Conservation (phyloP, 2,797 vertebrate genomes). For the Zenarchopterus dispar region DNA sequence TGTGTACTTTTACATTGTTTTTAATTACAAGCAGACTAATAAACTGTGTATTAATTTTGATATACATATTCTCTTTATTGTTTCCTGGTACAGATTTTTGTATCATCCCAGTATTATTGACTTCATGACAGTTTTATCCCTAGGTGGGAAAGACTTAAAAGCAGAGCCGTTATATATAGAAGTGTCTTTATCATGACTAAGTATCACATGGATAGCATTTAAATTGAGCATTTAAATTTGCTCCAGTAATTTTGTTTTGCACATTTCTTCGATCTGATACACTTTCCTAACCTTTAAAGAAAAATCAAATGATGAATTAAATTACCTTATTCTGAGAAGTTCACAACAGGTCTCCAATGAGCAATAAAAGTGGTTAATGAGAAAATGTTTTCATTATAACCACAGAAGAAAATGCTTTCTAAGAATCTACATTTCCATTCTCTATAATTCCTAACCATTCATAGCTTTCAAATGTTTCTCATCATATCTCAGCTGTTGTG, state of each 20-base stretch:
- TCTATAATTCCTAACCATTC: neutral
- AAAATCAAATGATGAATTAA: too few species aligned
- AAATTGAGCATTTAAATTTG: neutral
- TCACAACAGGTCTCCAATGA: too few species aligned
- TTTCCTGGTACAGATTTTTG: conserved; percentile 11
- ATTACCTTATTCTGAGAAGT: too few species aligned
- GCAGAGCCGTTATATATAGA: too few species aligned
- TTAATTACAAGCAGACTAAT: conserved; percentile 52
- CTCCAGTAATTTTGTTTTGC: neutral
- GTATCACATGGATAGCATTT: too few species aligned
- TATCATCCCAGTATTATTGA: conserved; percentile 2
- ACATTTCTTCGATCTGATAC: neutral
- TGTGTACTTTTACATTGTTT: conserved; percentile 33
- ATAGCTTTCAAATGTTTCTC: neutral
- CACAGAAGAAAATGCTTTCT: neutral
- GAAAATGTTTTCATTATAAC: too few species aligned
- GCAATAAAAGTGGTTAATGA: too few species aligned
- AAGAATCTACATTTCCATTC: neutral
- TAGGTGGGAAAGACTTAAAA: neutral
- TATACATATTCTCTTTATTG: conserved; percentile 45
- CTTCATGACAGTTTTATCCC: neutral
- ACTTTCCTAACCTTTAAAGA: neutral
- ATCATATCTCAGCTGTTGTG: neutral
- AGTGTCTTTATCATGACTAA: neutral
- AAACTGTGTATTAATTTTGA: conserved; percentile 54